These are phyloP conservation scores for Ibidorhyncha struthersii DNA, from an alignment of 2,113 vertebrate genomes.

Conservation along the genomic window DNA sequence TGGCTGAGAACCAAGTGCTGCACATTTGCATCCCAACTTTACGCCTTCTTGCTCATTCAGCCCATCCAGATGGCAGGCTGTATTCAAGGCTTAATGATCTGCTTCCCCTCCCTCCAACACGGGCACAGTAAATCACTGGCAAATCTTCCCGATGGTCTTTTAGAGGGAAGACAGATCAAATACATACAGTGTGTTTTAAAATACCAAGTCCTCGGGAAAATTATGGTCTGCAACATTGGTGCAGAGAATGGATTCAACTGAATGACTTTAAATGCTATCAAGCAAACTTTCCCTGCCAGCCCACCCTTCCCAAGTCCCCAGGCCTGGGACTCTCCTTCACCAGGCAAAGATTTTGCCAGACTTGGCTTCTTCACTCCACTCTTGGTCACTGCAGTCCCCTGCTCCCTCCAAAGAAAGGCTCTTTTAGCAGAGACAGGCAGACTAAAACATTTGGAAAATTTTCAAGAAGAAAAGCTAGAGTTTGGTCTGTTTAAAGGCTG, in stretches of 20 bases:
- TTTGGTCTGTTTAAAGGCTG: not conserved
- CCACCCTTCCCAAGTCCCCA: not conserved
- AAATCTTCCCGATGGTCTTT: slow-evolving; percentile 33
- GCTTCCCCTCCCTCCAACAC: not conserved
- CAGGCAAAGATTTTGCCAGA: not conserved
- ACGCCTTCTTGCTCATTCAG: slow-evolving; percentile 15
- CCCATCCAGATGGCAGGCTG: slow-evolving; percentile 43
- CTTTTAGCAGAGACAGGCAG: not conserved
- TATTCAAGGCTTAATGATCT: slow-evolving; percentile 36
- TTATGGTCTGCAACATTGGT: not conserved
- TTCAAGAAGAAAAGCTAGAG: not conserved
- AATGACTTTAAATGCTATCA: not conserved
- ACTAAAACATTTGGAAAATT: not conserved
- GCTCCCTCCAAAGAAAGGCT: not conserved
- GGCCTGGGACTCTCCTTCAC: not conserved
- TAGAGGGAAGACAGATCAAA: slow-evolving; percentile 30
- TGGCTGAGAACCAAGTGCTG: slow-evolving; percentile 21
- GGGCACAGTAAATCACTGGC: slow-evolving; percentile 9
- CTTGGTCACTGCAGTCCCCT: not conserved
- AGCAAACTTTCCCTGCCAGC: not conserved
- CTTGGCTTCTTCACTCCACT: not conserved
- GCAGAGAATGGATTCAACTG: not conserved
- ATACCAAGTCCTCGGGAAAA: not conserved
- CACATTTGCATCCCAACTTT: slow-evolving; percentile 49
- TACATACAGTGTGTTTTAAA: not conserved